Evolutionary conservation across 2,797 vertebrate species (phyloP), one percentile per base, ranked within the genome.

Genomic region (Poeciliopsis gracilis): DNA sequence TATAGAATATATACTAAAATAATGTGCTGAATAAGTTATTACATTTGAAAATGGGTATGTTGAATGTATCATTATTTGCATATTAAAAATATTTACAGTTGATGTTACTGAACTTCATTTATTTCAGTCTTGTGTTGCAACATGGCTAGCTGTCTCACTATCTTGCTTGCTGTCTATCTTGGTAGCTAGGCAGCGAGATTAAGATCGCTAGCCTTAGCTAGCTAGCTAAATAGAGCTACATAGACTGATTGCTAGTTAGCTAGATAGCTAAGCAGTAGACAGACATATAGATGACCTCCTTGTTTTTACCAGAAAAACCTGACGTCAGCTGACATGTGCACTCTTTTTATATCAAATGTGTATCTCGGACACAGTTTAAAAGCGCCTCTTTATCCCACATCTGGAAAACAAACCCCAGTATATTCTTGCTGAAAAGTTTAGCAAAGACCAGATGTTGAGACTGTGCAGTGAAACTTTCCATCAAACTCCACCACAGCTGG

Each of bases 401-500:
- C 30, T 59, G 51, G 28, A 23, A 70, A 25, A 75, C 38, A 8
- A 66, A n/a, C 43, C 46, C 13, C 16, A 30, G 11, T 10, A 1
- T 9, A 2, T 4, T 70, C 4, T 5, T 36, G 69, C 33, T 51
- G 23, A 6, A n/a, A 8, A 33, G 66, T 9, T 73, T 47, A 33
- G 23, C 18, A 30, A 47, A 46, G 38, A 41, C 8, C 73, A 79
- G 47, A 78, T 70, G 67, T 74, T 53, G 53, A 43, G 36, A 46
- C 72, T 59, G n/a, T 46, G 12, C 45, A 73, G n/a, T 15, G 30
- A 72, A 59, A 47, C 20, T 46, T 84, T 82, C 70, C 73, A 73
- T 61, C 23, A 49, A 11, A 33, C 49, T 7, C 74, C 57, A 13
- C 76, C 76, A 46, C 86, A 81, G 70, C 78, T 72, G 78, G 84